Conservation (phyloP, 1,140 invertebrate genomes). For the Eubasilissa regina region DNA sequence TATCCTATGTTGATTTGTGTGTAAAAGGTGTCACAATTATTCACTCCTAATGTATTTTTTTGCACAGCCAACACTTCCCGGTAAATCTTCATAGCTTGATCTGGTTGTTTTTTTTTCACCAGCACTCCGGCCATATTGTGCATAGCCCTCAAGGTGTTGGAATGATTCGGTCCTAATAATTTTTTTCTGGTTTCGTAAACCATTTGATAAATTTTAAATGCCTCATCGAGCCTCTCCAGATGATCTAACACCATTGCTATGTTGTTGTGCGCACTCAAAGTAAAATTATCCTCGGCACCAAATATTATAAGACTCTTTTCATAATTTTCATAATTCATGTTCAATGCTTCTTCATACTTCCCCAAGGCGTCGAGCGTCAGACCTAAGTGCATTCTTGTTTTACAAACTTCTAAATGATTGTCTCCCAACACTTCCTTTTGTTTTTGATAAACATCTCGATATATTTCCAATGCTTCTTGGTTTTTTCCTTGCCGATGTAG, state of each 20-base stretch:
- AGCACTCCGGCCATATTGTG: slow-evolving; percentile 13
- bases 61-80: neutral
- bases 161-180: neutral
- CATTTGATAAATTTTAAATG: neutral
- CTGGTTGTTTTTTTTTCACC: neutral
- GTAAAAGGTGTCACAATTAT: too few species aligned
- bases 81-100: neutral
- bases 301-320: neutral
- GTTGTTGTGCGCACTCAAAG: slow-evolving; percentile 12
- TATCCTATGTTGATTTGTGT: too few species aligned
- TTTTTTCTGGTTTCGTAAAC: slow-evolving; percentile 1
- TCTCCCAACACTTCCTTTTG: neutral
- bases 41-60: too few species aligned
- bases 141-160: slow-evolving; percentile 10
- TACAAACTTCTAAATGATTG: neutral
- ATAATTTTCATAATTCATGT: neutral
- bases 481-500: neutral
- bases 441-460: neutral
- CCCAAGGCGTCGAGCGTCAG: neutral
- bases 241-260: neutral
- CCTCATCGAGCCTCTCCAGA: neutral
- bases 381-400: neutral
- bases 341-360: neutral
- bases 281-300: neutral
- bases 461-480: neutral